phyloP scores from a whole-genome alignment of 2,797 vertebrate genomes.

The Coregonus ussuriensis region DNA sequence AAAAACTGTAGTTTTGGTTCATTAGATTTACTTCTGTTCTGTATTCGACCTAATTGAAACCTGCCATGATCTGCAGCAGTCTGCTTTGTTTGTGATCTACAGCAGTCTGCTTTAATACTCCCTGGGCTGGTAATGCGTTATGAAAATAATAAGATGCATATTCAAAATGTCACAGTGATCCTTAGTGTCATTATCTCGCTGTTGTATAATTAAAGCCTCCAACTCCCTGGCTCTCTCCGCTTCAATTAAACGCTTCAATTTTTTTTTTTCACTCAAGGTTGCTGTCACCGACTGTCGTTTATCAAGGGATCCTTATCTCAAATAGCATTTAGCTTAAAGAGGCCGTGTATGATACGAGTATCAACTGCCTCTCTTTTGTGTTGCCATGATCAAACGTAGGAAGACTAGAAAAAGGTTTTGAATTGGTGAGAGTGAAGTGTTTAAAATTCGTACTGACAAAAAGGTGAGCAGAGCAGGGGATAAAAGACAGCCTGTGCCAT shows the following conservation, averaged over 20 bases:
- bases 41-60: neutral
- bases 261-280: constrained; percentile 35
- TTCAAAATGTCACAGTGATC: constrained; percentile 49
- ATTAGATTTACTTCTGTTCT: neutral
- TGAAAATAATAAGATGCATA: constrained; percentile 53
- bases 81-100: neutral
- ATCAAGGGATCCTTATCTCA: constrained; percentile 41
- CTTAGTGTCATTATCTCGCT: constrained; percentile 47
- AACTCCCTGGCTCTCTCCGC: constrained; percentile 38
- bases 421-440: neutral
- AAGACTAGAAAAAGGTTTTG: constrained; percentile 14
- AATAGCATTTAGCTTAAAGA: constrained; percentile 35
- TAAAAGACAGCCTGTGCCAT: constrained; percentile 23
- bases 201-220: constrained; percentile 54
- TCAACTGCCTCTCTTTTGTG: constrained; percentile 14
- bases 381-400: constrained; percentile 11
- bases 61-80: neutral
- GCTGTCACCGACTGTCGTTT: constrained; percentile 16
- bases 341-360: neutral
- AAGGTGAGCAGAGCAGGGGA: neutral
- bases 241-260: constrained; percentile 53
- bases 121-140: constrained; percentile 39
- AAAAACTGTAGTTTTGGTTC: neutral
- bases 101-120: constrained; percentile 16
- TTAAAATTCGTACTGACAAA: constrained; percentile 6